Conservation (phyloP, 2,888 invertebrate genomes). For the Mimumesa dahlbomi region DNA sequence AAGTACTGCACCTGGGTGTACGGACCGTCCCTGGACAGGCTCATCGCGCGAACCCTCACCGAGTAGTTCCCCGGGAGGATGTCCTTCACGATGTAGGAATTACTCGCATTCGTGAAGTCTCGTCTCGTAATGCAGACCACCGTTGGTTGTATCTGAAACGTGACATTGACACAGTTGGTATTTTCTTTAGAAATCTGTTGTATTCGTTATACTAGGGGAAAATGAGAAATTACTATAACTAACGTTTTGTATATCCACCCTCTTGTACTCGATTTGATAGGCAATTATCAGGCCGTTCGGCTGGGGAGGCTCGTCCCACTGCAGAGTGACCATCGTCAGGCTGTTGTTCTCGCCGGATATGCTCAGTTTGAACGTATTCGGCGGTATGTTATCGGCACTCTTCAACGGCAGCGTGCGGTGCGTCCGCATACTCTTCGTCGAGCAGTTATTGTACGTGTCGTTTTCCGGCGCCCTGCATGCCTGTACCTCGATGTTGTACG, state of each 20-base stretch:
- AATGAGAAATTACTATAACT: no score
- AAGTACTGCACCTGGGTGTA: constrained; percentile 83
- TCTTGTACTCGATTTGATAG: constrained; percentile 89
- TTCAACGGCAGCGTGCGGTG: constrained; percentile 81
- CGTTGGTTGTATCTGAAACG: constrained; percentile 82
- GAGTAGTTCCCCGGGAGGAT: constrained; percentile 91
- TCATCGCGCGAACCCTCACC: constrained; percentile 88
- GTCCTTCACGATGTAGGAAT: constrained; percentile 82
- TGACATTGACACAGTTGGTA: no score
- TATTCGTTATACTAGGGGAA: no score
- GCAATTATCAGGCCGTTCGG: constrained; percentile 95
- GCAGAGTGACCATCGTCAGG: constrained; percentile 84
- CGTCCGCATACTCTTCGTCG: constrained; percentile 80
- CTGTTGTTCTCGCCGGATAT: constrained; percentile 75
- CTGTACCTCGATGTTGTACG: constrained; percentile 88
- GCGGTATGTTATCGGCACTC: constrained; percentile 75
- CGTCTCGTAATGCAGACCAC: constrained; percentile 86
- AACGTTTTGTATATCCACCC: constrained; percentile 86
- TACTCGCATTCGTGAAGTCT: constrained; percentile 82
- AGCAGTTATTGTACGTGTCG: constrained; percentile 82
- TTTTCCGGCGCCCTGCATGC: constrained; percentile 87
- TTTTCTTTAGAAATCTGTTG: no score
- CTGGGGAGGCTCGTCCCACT: constrained; percentile 90
- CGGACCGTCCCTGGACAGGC: constrained; percentile 88
- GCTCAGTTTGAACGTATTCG: constrained; percentile 65